Percentiles rank a stretch among this genome's conserved stretches.
phyloP scores from a whole-genome alignment of 2,797 vertebrate genomes.

The Gila robusta region DNA sequence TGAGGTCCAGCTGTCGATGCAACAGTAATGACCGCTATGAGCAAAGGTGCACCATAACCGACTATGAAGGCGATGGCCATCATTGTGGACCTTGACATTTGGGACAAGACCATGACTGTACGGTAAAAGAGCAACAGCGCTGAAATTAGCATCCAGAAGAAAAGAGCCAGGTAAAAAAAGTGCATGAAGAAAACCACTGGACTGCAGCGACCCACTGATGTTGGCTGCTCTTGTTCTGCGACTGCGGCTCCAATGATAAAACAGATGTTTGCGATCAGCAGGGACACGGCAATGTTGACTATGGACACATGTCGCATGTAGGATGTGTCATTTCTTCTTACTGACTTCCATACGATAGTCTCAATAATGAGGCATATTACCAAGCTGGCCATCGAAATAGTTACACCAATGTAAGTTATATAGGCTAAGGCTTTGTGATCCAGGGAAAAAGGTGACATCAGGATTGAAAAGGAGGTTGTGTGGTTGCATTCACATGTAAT shows the following conservation, averaged over 20 bases:
- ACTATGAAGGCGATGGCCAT: constrained; percentile 82
- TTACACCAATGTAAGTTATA: constrained; percentile 88
- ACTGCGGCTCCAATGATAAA: constrained; percentile 83
- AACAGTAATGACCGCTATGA: constrained; percentile 85
- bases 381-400: constrained; percentile 86
- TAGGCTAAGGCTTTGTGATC: no score
- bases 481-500: no score
- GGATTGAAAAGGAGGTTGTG: no score
- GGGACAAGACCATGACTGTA: constrained; percentile 83
- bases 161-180: constrained; percentile 90
- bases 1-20: constrained; percentile 78
- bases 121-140: constrained; percentile 89
- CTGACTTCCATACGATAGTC: constrained; percentile 84
- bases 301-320: constrained; percentile 90
- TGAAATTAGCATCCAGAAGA: constrained; percentile 94
- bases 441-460: no score
- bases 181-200: constrained; percentile 90
- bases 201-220: constrained; percentile 72
- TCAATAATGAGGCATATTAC: constrained; percentile 87
- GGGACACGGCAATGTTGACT: constrained; percentile 86
- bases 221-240: constrained; percentile 26
- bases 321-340: constrained; percentile 87
- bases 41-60: constrained; percentile 87
- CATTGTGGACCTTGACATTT: constrained; percentile 81
- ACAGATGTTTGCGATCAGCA: constrained; percentile 88